A percentile compares a stretch with the other conserved stretches of the same genome.
Conservation (phyloP, 2,888 invertebrate species). For the Ormyrus pomaceus region DNA sequence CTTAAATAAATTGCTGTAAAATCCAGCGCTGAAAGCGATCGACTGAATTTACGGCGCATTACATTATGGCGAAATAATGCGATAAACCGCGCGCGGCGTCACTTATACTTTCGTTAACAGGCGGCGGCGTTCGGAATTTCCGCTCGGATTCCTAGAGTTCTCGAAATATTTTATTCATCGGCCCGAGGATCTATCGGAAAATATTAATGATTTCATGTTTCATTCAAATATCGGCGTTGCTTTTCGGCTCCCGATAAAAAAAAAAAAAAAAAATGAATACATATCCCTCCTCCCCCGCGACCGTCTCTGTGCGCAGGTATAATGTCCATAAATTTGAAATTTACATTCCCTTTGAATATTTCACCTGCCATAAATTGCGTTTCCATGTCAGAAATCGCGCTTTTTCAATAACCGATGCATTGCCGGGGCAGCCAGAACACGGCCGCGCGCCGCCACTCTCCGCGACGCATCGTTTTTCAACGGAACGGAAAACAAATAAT, state of each 20-base stretch:
- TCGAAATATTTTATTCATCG: not conserved
- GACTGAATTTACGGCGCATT: not conserved
- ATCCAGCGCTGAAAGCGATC: too few relatives aligned
- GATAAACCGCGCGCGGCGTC: not conserved
- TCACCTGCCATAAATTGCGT: conserved; percentile 52
- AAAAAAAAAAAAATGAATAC: not conserved
- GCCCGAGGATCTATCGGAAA: not conserved
- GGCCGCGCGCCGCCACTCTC: not conserved
- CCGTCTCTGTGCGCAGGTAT: not conserved
- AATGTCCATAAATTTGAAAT: conserved; percentile 52
- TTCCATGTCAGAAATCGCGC: conserved; percentile 51
- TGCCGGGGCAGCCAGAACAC: not conserved
- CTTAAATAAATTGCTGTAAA: too few relatives aligned
- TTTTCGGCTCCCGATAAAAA: too few relatives aligned
- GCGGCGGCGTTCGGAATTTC: not conserved
- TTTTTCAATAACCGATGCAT: conserved; percentile 49
- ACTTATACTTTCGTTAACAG: conserved; percentile 7
- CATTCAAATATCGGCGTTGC: conserved; percentile 11
- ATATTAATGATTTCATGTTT: conserved; percentile 38
- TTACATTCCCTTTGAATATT: conserved; percentile 53
- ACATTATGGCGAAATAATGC: not conserved
- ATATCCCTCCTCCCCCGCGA: not conserved
- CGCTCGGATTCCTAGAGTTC: not conserved
- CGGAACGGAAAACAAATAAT: conserved; percentile 33
- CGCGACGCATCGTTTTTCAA: conserved; percentile 44